phyloP scores from a whole-genome alignment of 2,797 vertebrate genomes.

The Echiichthys vipera region DNA sequence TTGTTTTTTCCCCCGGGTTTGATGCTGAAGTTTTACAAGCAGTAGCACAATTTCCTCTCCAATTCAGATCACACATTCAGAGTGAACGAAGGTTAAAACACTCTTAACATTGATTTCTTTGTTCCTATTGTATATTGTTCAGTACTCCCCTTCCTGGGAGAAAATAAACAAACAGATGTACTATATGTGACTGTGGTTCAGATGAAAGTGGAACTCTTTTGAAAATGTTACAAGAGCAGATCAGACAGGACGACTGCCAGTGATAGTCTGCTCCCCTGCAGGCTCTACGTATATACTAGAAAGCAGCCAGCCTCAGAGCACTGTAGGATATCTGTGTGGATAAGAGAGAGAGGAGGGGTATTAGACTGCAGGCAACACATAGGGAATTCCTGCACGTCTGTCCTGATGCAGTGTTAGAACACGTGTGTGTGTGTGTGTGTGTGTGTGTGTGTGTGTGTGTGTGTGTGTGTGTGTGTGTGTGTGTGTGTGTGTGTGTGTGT shows the following conservation, averaged over 20 bases:
- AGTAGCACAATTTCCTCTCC: constrained; percentile 6
- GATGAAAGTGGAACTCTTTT: constrained; percentile 67
- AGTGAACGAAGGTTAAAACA: constrained; percentile 18
- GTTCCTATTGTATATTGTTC: constrained; percentile 26
- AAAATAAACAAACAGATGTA: constrained; percentile 63
- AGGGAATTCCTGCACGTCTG: constrained; percentile 76
- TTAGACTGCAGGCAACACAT: constrained; percentile 50
- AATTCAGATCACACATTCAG: constrained; percentile 1
- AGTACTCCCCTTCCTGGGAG: constrained; percentile 24
- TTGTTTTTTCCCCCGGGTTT: constrained; percentile 13
- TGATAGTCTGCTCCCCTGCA: constrained; percentile 67
- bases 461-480: constrained; percentile 21
- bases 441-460: constrained; percentile 19
- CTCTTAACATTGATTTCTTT: constrained; percentile 13
- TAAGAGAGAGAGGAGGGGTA: constrained; percentile 40
- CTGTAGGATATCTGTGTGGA: constrained; percentile 53
- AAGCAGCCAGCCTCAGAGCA: constrained; percentile 62
- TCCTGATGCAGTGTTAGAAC: constrained; percentile 41
- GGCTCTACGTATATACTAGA: constrained; percentile 58
- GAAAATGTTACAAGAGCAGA: constrained; percentile 66
- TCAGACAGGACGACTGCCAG: constrained; percentile 69
- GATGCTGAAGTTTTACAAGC: constrained; percentile 10
- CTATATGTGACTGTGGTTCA: constrained; percentile 53
- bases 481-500: constrained; percentile 18
- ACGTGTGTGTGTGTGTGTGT: neutral